These are phyloP conservation scores for Zelleria hepariella DNA, from an alignment of 2,888 invertebrate species.

Conservation along the genomic window DNA sequence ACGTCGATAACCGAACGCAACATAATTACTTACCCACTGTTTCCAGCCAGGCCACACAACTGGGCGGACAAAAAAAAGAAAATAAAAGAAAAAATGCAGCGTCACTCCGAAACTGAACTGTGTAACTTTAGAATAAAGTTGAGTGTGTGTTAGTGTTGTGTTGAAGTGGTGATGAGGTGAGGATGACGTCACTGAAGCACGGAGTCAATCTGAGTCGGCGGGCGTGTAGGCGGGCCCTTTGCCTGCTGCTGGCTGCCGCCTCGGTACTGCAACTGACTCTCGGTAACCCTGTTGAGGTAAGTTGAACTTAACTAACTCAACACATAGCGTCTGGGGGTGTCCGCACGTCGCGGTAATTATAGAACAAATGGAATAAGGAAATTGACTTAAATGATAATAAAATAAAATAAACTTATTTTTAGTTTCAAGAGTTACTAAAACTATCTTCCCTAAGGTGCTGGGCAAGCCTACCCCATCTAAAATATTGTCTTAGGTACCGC, in stretches of 20 bases:
- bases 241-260: constrained; percentile 13
- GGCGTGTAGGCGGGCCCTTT: constrained; percentile 72
- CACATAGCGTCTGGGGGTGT: no score
- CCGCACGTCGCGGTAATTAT: no score
- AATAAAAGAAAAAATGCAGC: neutral
- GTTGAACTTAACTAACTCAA: constrained; percentile 26
- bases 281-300: constrained; percentile 50
- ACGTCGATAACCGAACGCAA: constrained; percentile 7
- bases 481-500: no score
- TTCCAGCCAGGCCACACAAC: neutral
- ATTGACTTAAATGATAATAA: no score
- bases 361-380: no score
- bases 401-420: no score
- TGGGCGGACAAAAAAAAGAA: neutral
- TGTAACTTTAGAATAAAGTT: neutral
- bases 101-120: neutral
- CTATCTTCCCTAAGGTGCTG: no score
- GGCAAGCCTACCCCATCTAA: no score
- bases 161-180: constrained; percentile 15
- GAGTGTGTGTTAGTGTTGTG: constrained; percentile 1
- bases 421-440: no score
- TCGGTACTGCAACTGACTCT: constrained; percentile 13
- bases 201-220: constrained; percentile 79
- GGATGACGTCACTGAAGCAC: constrained; percentile 75
- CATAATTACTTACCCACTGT: neutral